Evolutionary conservation across 2,888 invertebrate species (phyloP).

Genomic region (Caenorhabditis sp.): DNA sequence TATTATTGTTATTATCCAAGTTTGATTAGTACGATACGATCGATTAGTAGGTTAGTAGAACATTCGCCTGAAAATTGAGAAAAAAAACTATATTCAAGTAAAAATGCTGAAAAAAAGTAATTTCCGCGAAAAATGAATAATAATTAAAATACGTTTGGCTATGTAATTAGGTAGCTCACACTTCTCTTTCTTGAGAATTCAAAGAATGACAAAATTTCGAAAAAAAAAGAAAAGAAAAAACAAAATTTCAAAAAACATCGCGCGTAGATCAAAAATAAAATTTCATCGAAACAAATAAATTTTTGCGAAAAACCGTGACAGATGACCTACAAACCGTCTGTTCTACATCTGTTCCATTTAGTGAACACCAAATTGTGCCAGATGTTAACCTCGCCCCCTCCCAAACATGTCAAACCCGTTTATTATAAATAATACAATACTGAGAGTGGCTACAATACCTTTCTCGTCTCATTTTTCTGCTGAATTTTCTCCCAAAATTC

Average conservation of each 20-base stretch:
- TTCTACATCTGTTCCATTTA: too few species aligned
- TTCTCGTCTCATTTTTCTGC: conserved; percentile 24
- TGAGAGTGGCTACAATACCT: conserved; percentile 14
- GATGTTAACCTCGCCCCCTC: too few species aligned
- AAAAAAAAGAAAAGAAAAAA: too few species aligned
- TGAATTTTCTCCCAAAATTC: conserved; percentile 50
- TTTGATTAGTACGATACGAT: neutral
- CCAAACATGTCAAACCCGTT: neutral
- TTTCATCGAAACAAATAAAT: too few species aligned
- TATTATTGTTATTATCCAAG: neutral
- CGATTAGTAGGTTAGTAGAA: neutral
- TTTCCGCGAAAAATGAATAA: neutral
- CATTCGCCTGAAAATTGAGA: neutral
- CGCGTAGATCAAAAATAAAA: too few species aligned
- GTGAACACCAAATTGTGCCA: too few species aligned
- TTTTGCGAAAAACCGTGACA: too few species aligned
- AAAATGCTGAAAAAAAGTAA: neutral
- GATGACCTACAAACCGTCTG: too few species aligned
- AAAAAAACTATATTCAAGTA: neutral
- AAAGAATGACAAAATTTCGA: too few species aligned
- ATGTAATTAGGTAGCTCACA: neutral
- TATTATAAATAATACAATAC: neutral
- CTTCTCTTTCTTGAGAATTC: neutral
- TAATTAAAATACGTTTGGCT: too few species aligned
- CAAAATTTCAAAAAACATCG: too few species aligned